Evolutionary conservation across 1,140 invertebrate species (phyloP), one percentile per base, ranked within the genome.

Genomic region (Drosophila sproati): DNA sequence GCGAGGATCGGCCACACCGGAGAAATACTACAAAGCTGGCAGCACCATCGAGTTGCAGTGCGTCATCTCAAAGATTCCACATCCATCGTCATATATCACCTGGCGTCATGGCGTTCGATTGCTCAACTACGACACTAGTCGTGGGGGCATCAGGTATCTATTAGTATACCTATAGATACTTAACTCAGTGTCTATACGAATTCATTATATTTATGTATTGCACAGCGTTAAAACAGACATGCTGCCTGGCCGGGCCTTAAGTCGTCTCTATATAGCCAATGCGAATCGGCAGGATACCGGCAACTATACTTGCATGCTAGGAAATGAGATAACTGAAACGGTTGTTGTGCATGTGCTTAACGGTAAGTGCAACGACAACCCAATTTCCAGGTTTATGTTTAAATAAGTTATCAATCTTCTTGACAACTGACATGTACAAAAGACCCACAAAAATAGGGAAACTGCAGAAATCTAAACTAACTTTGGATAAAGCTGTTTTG

Each of bases 11-110:
- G 94, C 95, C n/a, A 95, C 96, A 3, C 95, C 95, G 68, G 96
- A 97, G 93, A 97, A 97, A 93, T 96, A 96, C 93, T 97, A 97
- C 94, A 97, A 97, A 93, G 96, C 96, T 68, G 96, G 96, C 50
- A 97, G 96, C 80, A 97, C 96, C 72, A 97, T 97, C 88, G 96
- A 97, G 91, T 94, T 97, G 64, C 95, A 96, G 78, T 97, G 97
- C 91, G 95, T 96, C 77, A 96, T 97, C 87, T 96, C 95, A 80
- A 95, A 96, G 93, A 96, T 96, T 77, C 96, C 95, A 62, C 93
- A 97, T 89, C 94, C 97, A 86, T 94, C 96, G 88, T 94, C 95
- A 54, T 96, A 96, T 92, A 96, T 97, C 75, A 95, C 95, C 61
- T 97, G 96, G 96, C 95, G 95, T 67, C 96, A 97, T 89, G 96